A percentile compares a stretch with the other conserved stretches of the same genome.
Evolutionary conservation across 2,797 vertebrate species (phyloP).

Genomic region (Falco columbarius): DNA sequence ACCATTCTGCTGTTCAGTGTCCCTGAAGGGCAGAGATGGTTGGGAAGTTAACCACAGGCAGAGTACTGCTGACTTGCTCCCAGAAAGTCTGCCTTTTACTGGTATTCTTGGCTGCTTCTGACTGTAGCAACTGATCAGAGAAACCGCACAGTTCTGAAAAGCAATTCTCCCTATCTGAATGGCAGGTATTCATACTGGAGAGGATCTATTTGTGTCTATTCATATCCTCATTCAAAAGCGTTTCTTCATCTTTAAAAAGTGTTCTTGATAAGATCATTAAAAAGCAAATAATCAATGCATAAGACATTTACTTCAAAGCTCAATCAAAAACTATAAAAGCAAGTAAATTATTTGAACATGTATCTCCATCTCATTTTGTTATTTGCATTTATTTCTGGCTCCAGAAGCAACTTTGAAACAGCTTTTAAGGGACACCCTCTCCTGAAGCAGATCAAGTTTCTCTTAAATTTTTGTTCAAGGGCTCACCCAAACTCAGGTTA

Average conservation of each 20-base stretch:
- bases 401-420: background rate
- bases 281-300: constrained; percentile 26
- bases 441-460: background rate
- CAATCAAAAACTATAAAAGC: constrained; percentile 1
- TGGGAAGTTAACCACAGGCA: background rate
- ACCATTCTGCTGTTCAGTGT: background rate
- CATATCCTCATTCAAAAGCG: constrained; percentile 25
- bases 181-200: constrained; percentile 44
- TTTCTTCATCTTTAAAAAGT: background rate
- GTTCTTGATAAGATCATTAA: constrained; percentile 24
- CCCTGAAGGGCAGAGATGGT: background rate
- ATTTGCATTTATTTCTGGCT: background rate
- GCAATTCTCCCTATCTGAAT: constrained; percentile 15
- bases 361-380: background rate
- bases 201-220: constrained; percentile 45
- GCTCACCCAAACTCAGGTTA: background rate
- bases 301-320: constrained; percentile 18
- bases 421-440: background rate
- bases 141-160: background rate
- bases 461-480: background rate
- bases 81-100: background rate
- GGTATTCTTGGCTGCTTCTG: background rate
- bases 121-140: background rate
- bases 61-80: background rate
- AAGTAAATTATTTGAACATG: background rate